These are phyloP conservation scores for Heliconius ethilla DNA, from an alignment of 2,888 invertebrate genomes.

Conservation along the genomic window DNA sequence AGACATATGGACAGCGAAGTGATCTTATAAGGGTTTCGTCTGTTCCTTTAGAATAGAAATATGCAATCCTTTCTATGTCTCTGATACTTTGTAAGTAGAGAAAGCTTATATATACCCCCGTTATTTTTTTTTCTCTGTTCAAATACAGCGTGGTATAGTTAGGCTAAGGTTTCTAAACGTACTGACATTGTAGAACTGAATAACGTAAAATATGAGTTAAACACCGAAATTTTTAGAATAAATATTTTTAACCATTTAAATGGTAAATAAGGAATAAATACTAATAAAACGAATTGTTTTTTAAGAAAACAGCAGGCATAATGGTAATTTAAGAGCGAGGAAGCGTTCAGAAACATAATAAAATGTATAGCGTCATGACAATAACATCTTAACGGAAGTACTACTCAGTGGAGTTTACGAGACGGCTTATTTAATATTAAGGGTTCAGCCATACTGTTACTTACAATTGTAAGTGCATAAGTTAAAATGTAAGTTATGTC, in stretches of 20 bases:
- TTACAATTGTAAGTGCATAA: neutral
- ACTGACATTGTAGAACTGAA: neutral
- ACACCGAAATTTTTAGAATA: neutral
- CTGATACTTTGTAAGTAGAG: too few relatives aligned
- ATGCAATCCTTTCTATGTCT: too few relatives aligned
- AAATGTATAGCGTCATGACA: slow-evolving; percentile 22
- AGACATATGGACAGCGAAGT: too few relatives aligned
- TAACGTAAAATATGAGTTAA: neutral
- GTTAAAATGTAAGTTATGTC: neutral
- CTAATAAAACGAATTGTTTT: neutral
- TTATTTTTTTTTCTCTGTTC: too few relatives aligned
- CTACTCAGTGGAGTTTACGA: slow-evolving; percentile 32
- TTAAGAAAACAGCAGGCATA: neutral
- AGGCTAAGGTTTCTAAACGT: neutral
- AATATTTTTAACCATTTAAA: neutral
- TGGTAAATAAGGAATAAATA: neutral
- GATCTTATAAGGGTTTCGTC: too few relatives aligned
- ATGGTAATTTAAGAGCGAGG: slow-evolving; percentile 21
- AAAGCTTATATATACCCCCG: too few relatives aligned
- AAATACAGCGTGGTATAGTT: neutral
- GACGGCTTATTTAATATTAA: slow-evolving; percentile 24
- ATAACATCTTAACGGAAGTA: slow-evolving; percentile 33
- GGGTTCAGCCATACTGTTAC: slow-evolving; percentile 3
- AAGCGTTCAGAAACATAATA: slow-evolving; percentile 15
- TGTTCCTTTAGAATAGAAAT: too few relatives aligned